phyloP scores from a whole-genome alignment of 2,797 vertebrate genomes.

The Botia kubotai region DNA sequence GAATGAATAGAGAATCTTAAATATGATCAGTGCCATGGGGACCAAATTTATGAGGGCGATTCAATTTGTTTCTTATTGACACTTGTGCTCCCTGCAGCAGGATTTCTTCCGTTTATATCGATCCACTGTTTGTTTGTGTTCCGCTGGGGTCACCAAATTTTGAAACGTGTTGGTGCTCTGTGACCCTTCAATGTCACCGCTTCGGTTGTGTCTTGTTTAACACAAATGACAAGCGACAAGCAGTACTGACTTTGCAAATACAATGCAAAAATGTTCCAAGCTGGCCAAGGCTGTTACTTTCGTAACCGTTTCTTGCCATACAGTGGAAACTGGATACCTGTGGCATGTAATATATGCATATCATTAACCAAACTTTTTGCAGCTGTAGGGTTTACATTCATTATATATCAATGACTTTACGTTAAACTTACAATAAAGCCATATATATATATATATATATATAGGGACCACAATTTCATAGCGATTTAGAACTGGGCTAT shows the following conservation, averaged over 20 bases:
- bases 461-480: too few relatives aligned
- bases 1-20: constrained; percentile 45
- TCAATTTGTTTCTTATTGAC: constrained; percentile 59
- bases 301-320: neutral
- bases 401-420: too few relatives aligned
- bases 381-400: too few relatives aligned
- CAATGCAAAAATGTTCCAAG: constrained; percentile 22
- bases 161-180: constrained; percentile 43
- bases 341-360: constrained; percentile 15
- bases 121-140: constrained; percentile 50
- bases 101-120: constrained; percentile 55
- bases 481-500: too few relatives aligned
- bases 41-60: constrained; percentile 52
- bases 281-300: neutral
- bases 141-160: constrained; percentile 46
- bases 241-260: constrained; percentile 42
- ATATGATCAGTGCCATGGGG: constrained; percentile 44
- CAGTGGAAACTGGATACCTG: neutral
- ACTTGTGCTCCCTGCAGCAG: constrained; percentile 48
- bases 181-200: constrained; percentile 53
- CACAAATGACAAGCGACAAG: constrained; percentile 53
- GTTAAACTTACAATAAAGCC: too few relatives aligned
- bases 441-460: too few relatives aligned
- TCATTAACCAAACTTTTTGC: neutral
- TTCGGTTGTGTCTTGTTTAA: constrained; percentile 51